Conservation (phyloP, 2,113 vertebrate species). For the Myxocyprinus asiaticus region DNA sequence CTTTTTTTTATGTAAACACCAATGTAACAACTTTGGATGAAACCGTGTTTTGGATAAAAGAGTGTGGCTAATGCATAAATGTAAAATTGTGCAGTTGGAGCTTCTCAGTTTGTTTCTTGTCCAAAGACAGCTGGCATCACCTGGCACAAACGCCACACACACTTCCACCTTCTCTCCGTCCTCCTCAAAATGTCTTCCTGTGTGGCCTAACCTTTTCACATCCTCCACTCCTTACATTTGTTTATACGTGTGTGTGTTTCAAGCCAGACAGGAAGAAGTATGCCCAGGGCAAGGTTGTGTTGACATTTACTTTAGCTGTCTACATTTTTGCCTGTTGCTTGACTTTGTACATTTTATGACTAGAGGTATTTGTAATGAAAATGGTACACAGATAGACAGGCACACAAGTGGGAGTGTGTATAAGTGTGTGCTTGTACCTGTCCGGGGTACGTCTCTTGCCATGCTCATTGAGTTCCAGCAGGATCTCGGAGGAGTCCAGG, state of each 20-base stretch:
- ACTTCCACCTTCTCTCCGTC: conserved; percentile 48
- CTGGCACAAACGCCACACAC: conserved; percentile 54
- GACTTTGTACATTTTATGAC: conserved; percentile 48
- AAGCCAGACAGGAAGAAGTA: conserved; percentile 19
- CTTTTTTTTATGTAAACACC: too few species aligned
- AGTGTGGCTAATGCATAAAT: too few species aligned
- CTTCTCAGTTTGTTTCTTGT: background rate
- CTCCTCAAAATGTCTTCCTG: conserved; percentile 44
- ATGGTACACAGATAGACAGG: conserved; percentile 16
- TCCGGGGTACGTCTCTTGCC: conserved; percentile 94
- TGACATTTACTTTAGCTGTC: conserved; percentile 42
- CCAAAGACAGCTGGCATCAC: conserved; percentile 61
- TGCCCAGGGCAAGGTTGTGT: conserved; percentile 37
- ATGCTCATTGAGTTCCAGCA: conserved; percentile 91
- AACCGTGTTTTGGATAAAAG: too few species aligned
- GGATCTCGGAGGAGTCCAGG: conserved; percentile 91
- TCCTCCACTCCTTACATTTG: conserved; percentile 54
- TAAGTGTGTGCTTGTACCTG: conserved; percentile 75
- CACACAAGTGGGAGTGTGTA: background rate
- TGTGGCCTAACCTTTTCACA: background rate
- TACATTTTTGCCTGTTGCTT: conserved; percentile 41
- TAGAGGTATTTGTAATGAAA: conserved; percentile 16
- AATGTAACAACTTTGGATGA: too few species aligned
- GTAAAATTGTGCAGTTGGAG: too few species aligned
- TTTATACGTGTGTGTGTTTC: conserved; percentile 22